Conservation (phyloP, 2,888 invertebrate genomes). For the Pseudanteris insignis region DNA sequence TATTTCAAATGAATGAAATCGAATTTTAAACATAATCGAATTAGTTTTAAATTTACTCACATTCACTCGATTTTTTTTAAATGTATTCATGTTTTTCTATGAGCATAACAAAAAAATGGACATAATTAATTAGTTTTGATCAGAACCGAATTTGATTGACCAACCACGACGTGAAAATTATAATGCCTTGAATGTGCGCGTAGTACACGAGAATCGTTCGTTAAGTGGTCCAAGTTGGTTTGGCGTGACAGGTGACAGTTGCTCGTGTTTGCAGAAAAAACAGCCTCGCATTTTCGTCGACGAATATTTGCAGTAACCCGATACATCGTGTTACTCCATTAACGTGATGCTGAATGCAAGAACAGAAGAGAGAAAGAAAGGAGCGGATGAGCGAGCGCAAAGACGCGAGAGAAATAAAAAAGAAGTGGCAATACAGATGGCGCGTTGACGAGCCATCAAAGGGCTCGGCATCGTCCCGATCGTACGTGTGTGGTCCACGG, state of each 20-base stretch:
- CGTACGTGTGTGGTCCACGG: conserved; percentile 14
- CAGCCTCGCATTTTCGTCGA: conserved; percentile 9
- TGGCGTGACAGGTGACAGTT: conserved; percentile 20
- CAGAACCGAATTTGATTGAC: too few species aligned
- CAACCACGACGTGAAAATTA: too few species aligned
- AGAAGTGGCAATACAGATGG: background rate
- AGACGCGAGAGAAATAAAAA: background rate
- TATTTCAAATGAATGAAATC: too few species aligned
- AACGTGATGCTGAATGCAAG: conserved; percentile 5
- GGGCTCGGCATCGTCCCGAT: conserved; percentile 10
- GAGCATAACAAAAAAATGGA: too few species aligned
- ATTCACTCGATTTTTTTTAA: too few species aligned
- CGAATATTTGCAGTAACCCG: conserved; percentile 17
- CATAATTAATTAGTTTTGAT: too few species aligned
- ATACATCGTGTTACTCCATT: conserved; percentile 13
- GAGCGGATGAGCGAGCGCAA: background rate
- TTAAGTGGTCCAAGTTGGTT: conserved; percentile 1
- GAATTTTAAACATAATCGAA: too few species aligned
- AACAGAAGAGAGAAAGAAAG: conserved; percentile 1
- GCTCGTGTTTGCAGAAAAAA: conserved; percentile 18
- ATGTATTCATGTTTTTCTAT: too few species aligned
- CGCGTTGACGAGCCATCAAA: conserved; percentile 14
- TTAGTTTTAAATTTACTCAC: too few species aligned
- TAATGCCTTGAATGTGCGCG: too few species aligned
- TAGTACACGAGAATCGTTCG: background rate